Percentiles rank a stretch among this genome's conserved stretches.
phyloP scores from a whole-genome alignment of 2,113 vertebrate genomes.

The Corythornis cristatus region DNA sequence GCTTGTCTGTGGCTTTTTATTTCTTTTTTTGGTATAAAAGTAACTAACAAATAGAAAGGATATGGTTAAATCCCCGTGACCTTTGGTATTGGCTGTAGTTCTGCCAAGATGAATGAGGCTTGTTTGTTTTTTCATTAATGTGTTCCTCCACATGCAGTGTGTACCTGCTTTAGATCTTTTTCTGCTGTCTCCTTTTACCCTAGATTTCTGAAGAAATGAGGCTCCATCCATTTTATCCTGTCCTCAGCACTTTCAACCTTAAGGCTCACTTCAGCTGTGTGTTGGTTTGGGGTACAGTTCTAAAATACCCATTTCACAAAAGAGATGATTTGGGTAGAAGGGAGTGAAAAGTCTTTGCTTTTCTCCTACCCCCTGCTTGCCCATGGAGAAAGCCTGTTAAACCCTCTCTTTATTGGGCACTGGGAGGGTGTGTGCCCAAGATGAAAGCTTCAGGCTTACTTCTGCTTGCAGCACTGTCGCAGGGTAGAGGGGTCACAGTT shows the following conservation, averaged over 20 bases:
- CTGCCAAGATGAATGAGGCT: background rate
- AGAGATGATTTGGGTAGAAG: background rate
- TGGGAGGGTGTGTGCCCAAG: background rate
- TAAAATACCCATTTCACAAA: background rate
- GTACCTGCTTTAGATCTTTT: background rate
- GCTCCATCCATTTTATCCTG: background rate
- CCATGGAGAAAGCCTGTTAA: background rate
- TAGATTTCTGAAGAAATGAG: background rate
- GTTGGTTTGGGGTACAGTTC: background rate
- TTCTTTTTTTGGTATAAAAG: background rate
- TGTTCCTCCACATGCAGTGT: background rate
- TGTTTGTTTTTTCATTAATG: constrained; percentile 12
- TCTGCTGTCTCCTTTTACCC: background rate
- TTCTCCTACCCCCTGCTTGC: background rate
- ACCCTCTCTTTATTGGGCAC: background rate
- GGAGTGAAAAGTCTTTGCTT: background rate
- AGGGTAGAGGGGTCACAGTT: background rate
- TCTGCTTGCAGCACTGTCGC: accelerated
- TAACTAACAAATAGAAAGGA: background rate
- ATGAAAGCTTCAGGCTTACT: background rate
- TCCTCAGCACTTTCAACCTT: background rate
- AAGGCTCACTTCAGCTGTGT: background rate
- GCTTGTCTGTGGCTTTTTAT: background rate
- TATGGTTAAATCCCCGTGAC: background rate
- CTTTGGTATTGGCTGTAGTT: background rate